Conservation (phyloP, 2,797 vertebrate species). For the Moxostoma hubbsi region DNA sequence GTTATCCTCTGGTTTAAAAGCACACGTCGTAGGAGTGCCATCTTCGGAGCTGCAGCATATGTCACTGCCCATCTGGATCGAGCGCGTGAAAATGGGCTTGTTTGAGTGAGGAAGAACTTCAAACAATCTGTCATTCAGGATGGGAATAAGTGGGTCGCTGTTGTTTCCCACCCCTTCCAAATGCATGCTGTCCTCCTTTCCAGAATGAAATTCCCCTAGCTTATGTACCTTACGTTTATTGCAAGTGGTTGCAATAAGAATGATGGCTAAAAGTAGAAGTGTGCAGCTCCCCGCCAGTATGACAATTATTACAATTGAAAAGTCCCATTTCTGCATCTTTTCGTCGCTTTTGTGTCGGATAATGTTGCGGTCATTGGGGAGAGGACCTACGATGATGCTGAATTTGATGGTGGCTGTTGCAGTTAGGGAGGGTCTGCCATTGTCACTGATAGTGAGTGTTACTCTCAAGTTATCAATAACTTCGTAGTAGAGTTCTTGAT, state of each 20-base stretch:
- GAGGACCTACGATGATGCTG: slow-evolving; percentile 82
- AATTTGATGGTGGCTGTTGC: slow-evolving; percentile 86
- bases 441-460: slow-evolving; percentile 88
- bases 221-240: slow-evolving; percentile 87
- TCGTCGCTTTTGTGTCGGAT: slow-evolving; percentile 73
- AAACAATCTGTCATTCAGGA: slow-evolving; percentile 78
- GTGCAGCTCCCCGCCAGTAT: slow-evolving; percentile 95
- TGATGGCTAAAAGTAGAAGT: slow-evolving; percentile 92
- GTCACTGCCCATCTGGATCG: slow-evolving; percentile 81
- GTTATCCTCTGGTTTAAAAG: slow-evolving; percentile 88
- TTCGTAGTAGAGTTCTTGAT: slow-evolving; percentile 82
- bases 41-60: slow-evolving; percentile 84
- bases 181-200: slow-evolving; percentile 81
- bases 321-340: slow-evolving; percentile 84
- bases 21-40: slow-evolving; percentile 70
- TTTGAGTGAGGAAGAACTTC: slow-evolving; percentile 87
- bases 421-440: slow-evolving; percentile 86
- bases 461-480: slow-evolving; percentile 84
- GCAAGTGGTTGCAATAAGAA: slow-evolving; percentile 95
- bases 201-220: slow-evolving; percentile 77
- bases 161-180: slow-evolving; percentile 78
- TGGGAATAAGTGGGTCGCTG: slow-evolving; percentile 77
- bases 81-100: slow-evolving; percentile 81
- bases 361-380: slow-evolving; percentile 78
- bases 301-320: slow-evolving; percentile 92